Percentiles rank a stretch among this genome's conserved stretches.
Conservation (phyloP, 2,113 vertebrate species). For the Prinia subflava region DNA sequence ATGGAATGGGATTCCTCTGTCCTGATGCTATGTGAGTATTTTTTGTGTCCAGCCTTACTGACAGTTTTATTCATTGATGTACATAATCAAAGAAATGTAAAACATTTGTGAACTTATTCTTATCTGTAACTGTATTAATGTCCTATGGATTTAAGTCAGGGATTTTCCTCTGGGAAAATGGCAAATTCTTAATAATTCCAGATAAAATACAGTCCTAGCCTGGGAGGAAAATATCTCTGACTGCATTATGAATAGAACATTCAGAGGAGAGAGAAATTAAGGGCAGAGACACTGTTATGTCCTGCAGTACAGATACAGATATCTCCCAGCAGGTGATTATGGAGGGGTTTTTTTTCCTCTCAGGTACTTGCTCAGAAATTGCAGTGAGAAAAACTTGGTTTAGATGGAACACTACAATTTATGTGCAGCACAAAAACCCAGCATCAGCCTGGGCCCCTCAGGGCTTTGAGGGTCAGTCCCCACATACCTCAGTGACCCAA, state of each 20-base stretch:
- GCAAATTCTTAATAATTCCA: not conserved
- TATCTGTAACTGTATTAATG: not conserved
- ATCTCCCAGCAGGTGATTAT: not conserved
- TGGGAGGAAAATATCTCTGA: not conserved
- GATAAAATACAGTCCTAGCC: not conserved
- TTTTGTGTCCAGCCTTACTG: not conserved
- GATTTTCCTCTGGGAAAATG: not conserved
- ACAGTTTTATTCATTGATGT: not conserved
- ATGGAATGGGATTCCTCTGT: not conserved
- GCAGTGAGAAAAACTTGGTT: not conserved
- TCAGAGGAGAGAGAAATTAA: not conserved
- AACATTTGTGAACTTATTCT: not conserved
- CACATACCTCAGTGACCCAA: not conserved
- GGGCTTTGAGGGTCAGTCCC: not conserved
- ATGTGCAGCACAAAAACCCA: not conserved
- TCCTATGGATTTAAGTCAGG: rapidly evolving
- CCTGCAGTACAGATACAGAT: not conserved
- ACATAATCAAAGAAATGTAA: not conserved
- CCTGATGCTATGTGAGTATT: rapidly evolving
- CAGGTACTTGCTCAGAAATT: not conserved
- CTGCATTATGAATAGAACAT: not conserved
- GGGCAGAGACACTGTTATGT: not conserved
- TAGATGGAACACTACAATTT: not conserved
- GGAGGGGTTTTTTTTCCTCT: not conserved
- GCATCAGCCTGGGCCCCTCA: not conserved